Base-by-base conservation (phyloP, 2,113 vertebrate genomes). In the Sus scrofa region DNA sequence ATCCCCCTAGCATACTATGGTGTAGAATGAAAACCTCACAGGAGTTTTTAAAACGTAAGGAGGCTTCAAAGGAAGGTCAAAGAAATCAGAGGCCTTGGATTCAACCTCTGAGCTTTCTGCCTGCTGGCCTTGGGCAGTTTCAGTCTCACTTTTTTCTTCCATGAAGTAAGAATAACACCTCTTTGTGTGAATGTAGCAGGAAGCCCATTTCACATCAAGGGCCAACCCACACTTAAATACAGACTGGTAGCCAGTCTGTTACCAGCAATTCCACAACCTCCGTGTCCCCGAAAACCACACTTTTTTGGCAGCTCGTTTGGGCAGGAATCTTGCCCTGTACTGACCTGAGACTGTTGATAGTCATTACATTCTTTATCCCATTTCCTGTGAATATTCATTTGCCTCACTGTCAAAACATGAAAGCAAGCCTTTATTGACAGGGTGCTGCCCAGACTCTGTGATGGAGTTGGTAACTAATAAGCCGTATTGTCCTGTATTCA, bases 211-310 rank as follows among this genome's bases (percentile, higher is more conserved):
- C 32, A 2, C 4, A n/a, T n/a, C n/a, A 18, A 7, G 22, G 32
- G 8, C 32, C 5, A 22, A 65, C 1, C 7, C 18, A 26, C 18
- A 9, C 12, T 13, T 14, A n/a, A 0, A 16, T 9, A 52, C 2
- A 56, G 15, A 3, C 15, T 6, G 1, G 13, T 56, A 65, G 4
- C n/a, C 18, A 16, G 3, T 16, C 6, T 30, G 19, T 56, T 9
- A 34, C 0, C 39, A 75, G 37, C 26, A 60, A 3, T n/a, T 39
- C 9, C 26, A 56, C 2, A 4, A 74, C 30, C 39, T 37, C 30
- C 60, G 67, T 19, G 8, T 75, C 15, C 32, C 52, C 54, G 67
- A 52, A 87, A 54, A 52, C 9, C 65, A 26, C 56, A 7, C 6
- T 14, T 1, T 37, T 32, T 44, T 16, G 12, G 26, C 27, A 14